Conservation (phyloP, 2,113 vertebrate genomes). For the Catharus fuscescens region DNA sequence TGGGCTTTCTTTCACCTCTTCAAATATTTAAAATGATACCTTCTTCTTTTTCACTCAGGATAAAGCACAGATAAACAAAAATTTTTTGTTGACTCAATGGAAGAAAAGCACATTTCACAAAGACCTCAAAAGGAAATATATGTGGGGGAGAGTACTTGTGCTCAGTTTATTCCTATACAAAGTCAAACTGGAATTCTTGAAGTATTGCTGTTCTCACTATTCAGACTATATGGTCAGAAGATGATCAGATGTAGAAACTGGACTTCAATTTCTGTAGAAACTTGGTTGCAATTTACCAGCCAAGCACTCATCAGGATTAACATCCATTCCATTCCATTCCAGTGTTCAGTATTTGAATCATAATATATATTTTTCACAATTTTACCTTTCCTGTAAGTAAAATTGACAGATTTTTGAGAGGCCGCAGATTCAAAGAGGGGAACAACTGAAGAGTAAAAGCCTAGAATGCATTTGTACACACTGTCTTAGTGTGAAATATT, state of each 20-base stretch:
- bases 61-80: background rate
- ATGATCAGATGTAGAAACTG: background rate
- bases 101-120: background rate
- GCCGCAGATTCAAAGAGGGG: background rate
- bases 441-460: background rate
- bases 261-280: background rate
- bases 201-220: fast-evolving
- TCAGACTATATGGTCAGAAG: background rate
- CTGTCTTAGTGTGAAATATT: background rate
- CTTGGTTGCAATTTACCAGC: background rate
- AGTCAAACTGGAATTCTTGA: background rate
- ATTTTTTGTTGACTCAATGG: background rate
- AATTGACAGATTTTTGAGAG: background rate
- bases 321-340: background rate
- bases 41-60: background rate
- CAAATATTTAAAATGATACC: background rate
- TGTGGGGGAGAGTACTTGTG: background rate
- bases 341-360: background rate
- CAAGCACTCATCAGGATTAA: background rate
- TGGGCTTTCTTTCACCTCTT: background rate
- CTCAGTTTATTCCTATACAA: background rate
- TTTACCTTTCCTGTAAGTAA: background rate
- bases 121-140: background rate
- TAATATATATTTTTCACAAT: background rate
- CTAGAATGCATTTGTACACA: background rate